Evolutionary conservation across 2,888 invertebrate species (phyloP), one percentile per base, ranked within the genome.

Genomic region (Ennomos erosarius): DNA sequence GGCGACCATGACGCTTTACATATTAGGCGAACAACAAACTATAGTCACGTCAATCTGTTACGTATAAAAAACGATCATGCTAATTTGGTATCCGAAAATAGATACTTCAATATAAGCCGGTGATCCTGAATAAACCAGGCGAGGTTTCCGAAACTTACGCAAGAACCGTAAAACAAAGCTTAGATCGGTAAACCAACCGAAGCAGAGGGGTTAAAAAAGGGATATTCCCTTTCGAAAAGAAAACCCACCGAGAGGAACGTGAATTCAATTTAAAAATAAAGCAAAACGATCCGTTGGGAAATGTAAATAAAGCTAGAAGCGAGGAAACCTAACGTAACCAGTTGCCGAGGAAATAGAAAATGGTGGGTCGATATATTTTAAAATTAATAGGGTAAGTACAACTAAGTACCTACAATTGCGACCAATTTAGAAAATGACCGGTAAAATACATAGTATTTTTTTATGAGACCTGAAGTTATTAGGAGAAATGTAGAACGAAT

Each of bases 211-310:
- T 62, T 62, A 52, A 39, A 40, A 52, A 60, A 35, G 51, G 55
- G 39, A 47, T 56, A 50, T 58, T 12, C 47, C 35, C 50, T 46
- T 57, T 51, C 35, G 49, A 43, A 59, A 63, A 50, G 61, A 67
- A 64, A 62, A 57, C 55, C 54, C 61, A 59, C 49, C 13, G 55
- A 51, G 55, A 38, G 35, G 34, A 13, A 53, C 47, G 9, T 35
- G 35, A 38, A 64, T 63, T 64, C 64, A 59, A 62, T 67, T 67
- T 62, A 51, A 47, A 55, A 57, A 51, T 60, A 64, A 67, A 61
- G 43, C 40, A 59, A 55, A 56, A 46, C 12, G 46, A 51, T 34
- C 36, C 39, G 11, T n/a, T 35, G 50, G 35, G 46, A 42, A 51
- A 57, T 56, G 12, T 36, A 44, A 39, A 50, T 36, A 50, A 46